These are phyloP conservation scores for Leptocoma aspasia DNA, from an alignment of 2,113 vertebrate genomes.

Conservation along the genomic window DNA sequence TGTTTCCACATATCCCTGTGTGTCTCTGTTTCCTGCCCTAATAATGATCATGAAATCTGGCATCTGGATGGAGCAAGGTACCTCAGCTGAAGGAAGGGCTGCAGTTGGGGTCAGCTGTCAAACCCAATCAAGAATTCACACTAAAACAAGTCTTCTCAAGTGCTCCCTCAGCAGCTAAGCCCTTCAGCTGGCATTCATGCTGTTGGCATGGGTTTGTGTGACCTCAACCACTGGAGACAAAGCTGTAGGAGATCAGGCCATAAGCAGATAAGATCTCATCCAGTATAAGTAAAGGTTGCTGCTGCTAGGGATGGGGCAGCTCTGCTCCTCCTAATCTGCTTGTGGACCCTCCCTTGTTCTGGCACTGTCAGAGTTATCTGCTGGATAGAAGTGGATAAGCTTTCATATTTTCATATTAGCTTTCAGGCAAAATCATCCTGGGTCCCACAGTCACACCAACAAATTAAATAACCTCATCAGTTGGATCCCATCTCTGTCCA, in stretches of 20 bases:
- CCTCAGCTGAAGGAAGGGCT: not conserved
- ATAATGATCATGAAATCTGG: not conserved
- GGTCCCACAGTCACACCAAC: not conserved
- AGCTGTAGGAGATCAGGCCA: not conserved
- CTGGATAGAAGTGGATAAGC: not conserved
- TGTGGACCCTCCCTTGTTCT: not conserved
- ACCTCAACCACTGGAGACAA: not conserved
- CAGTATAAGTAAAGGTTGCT: not conserved
- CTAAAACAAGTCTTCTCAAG: not conserved
- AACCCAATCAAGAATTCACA: not conserved
- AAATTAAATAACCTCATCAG: not conserved
- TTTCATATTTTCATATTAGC: not conserved
- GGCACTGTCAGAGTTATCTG: not conserved
- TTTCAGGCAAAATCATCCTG: not conserved
- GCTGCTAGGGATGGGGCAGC: not conserved
- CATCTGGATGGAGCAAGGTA: not conserved
- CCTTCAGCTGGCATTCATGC: not conserved
- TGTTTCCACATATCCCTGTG: accelerated
- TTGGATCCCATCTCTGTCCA: not conserved
- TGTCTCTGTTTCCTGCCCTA: not conserved
- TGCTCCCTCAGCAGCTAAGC: not conserved
- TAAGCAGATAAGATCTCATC: not conserved
- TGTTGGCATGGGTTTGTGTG: not conserved
- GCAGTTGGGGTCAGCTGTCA: not conserved
- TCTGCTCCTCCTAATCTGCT: not conserved